Evolutionary conservation across 2,113 vertebrate genomes (phyloP).

Genomic region (Aptenodytes patagonicus): DNA sequence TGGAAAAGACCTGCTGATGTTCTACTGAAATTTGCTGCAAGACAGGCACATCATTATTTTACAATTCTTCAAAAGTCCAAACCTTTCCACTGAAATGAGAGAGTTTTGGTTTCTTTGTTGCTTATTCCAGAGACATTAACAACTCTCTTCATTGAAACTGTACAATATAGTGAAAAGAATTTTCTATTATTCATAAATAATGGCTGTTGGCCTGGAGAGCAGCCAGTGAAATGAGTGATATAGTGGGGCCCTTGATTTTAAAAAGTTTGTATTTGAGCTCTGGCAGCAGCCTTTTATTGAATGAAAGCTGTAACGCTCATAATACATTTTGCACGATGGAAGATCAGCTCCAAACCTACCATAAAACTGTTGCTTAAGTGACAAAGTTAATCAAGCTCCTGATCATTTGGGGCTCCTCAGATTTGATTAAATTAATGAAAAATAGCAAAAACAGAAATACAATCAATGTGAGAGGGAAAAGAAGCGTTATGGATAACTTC

Average conservation of each 20-base stretch:
- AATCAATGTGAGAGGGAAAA: not conserved
- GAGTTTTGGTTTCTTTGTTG: not conserved
- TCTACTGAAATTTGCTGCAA: not conserved
- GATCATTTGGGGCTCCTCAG: not conserved
- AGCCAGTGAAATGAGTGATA: not conserved
- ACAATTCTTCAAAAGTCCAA: not conserved
- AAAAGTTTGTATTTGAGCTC: not conserved
- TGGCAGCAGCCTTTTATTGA: not conserved
- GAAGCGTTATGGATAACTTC: not conserved
- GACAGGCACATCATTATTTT: not conserved
- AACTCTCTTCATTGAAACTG: not conserved
- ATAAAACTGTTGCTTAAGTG: not conserved
- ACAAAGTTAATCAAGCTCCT: not conserved
- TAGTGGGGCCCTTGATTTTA: not conserved
- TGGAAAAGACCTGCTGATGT: not conserved
- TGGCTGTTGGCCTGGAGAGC: not conserved
- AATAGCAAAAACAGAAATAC: not conserved
- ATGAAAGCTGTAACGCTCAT: not conserved
- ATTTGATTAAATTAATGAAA: constrained; percentile 18
- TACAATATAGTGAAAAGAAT: not conserved
- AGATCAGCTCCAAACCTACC: not conserved
- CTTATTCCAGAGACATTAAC: not conserved
- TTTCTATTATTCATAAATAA: not conserved
- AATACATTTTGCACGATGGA: not conserved
- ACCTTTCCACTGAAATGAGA: not conserved